Evolutionary conservation across 1,140 invertebrate genomes (phyloP), one percentile per base, ranked within the genome.

Genomic region (Thrips palmi): DNA sequence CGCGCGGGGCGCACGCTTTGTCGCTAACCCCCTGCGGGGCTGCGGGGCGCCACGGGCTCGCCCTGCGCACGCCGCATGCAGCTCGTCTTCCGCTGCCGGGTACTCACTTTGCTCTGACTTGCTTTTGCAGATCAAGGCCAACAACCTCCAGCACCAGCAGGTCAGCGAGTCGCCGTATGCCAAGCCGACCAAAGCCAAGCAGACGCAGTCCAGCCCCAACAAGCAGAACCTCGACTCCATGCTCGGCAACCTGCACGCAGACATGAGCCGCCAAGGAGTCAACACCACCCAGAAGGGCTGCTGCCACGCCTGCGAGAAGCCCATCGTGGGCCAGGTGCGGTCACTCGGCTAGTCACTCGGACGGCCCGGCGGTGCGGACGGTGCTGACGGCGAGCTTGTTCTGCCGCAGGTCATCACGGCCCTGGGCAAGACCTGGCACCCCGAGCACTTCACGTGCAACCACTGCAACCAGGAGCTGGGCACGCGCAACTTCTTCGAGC

Each of bases 361-460:
- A 24, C 21, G 19, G 4, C 18, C 12, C 23, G 28, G 32, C 21
- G 28, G 19, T 2, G 23, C 37, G 31, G 7, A 4, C 15, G 2
- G 4, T 7, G 17, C 12, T n/a, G 33, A 44, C 45, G 34, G 47
- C 45, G 50, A 40, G 31, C 31, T 5, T 38, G 28, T 38, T 40
- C 49, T 23, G 64, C 80, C 69, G n/a, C n/a, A n/a, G n/a, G 82
- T 88, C 35, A 84, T 94, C 47, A 96, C 91, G 22, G 94, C 94
- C 1, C 54, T 99, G 47, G 94, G 93, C 19, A 87, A 91, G 59
- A 94, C 92, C n/a, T 99, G 92, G 92, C 94, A 99, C 61, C 91
- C 93, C 8, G 93, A 98, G 62, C 94, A 98, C 58, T 99, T 98
- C 61, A 85, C 77, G 3, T 99, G 96, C 66, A 81, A 79, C 37